phyloP scores from a whole-genome alignment of 2,888 invertebrate species.

The Temnothorax ravouxi region DNA sequence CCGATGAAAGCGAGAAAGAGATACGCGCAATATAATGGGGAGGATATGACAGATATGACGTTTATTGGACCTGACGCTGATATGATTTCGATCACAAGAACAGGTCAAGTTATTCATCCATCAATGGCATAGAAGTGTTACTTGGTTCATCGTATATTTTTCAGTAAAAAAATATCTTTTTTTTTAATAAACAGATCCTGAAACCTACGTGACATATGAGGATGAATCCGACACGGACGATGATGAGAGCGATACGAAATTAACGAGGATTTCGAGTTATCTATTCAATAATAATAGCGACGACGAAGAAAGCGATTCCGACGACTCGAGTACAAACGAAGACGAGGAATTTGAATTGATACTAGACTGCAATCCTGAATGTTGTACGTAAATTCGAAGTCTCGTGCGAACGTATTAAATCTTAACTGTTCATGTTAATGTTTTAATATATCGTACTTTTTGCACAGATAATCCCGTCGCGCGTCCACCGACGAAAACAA shows the following conservation, averaged over 20 bases:
- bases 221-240: constrained; percentile 91
- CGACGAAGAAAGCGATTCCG: constrained; percentile 87
- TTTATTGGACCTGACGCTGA: constrained; percentile 86
- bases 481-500: constrained; percentile 69
- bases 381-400: constrained; percentile 55
- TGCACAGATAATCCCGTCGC: constrained; percentile 69
- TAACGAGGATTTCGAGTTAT: constrained; percentile 91
- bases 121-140: neutral
- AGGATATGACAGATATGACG: constrained; percentile 89
- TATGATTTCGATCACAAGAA: constrained; percentile 74
- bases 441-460: constrained; percentile 15
- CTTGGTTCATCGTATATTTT: neutral
- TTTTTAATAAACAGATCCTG: constrained; percentile 77
- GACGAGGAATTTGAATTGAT: constrained; percentile 82
- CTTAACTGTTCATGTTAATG: neutral
- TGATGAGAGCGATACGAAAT: constrained; percentile 91
- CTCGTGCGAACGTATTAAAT: neutral
- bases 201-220: constrained; percentile 80
- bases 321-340: constrained; percentile 86
- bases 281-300: constrained; percentile 92
- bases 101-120: constrained; percentile 66
- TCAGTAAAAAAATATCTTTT: neutral
- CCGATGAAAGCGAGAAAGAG: constrained; percentile 86
- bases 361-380: constrained; percentile 78
- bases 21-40: constrained; percentile 88